These are phyloP conservation scores for Mongoloraphidia duomilia DNA, from an alignment of 2,888 invertebrate species.

Conservation along the genomic window DNA sequence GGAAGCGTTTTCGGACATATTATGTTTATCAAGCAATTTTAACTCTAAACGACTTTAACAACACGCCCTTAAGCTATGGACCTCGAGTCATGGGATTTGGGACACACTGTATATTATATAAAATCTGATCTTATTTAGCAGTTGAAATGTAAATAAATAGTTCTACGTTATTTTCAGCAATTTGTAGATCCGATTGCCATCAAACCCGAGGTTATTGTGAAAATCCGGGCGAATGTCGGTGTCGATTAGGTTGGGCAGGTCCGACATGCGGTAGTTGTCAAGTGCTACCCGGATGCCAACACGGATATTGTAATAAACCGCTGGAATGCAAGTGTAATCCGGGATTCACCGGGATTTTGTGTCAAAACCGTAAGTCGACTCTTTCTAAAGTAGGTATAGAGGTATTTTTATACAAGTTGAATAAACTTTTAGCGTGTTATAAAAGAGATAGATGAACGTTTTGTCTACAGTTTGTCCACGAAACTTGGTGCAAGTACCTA, in stretches of 20 bases:
- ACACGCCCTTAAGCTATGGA: too few relatives aligned
- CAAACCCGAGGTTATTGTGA: slow-evolving; percentile 75
- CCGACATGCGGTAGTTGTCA: slow-evolving; percentile 75
- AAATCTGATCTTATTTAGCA: too few relatives aligned
- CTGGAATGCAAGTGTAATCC: slow-evolving; percentile 80
- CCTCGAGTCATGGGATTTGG: too few relatives aligned
- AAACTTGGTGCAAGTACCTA: too few relatives aligned
- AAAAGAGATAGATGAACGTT: too few relatives aligned
- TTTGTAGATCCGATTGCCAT: slow-evolving; percentile 76
- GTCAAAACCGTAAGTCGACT: slow-evolving; percentile 63
- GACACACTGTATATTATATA: too few relatives aligned
- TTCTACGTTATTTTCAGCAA: slow-evolving; percentile 40
- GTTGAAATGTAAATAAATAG: too few relatives aligned
- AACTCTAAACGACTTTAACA: too few relatives aligned
- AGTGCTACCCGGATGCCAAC: slow-evolving; percentile 77
- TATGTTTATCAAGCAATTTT: too few relatives aligned
- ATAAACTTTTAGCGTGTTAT: too few relatives aligned
- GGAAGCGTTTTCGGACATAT: too few relatives aligned
- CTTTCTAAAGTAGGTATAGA: not conserved
- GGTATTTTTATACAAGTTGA: not conserved
- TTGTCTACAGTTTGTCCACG: too few relatives aligned
- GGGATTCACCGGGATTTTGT: slow-evolving; percentile 82
- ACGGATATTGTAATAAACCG: slow-evolving; percentile 80
- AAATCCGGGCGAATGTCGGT: slow-evolving; percentile 73
- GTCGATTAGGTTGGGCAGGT: slow-evolving; percentile 84